Evolutionary conservation across 2,113 vertebrate genomes (phyloP).

Genomic region (Siphamia tubifer): DNA sequence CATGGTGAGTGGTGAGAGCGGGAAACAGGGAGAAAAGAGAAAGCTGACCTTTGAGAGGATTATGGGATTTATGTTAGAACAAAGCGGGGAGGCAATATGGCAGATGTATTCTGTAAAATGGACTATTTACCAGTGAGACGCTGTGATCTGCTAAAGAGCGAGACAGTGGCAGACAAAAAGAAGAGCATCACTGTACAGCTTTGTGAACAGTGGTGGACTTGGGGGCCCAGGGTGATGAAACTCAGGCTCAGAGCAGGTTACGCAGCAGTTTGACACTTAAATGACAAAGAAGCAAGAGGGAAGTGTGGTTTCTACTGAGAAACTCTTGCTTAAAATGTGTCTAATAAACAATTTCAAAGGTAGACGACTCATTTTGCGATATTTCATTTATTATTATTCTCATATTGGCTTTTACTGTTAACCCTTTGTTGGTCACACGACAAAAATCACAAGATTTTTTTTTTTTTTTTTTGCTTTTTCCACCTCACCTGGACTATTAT

Average conservation of each 20-base stretch:
- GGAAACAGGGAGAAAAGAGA: constrained; percentile 23
- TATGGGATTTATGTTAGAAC: constrained; percentile 68
- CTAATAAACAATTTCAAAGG: too few relatives aligned
- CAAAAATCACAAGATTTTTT: too few relatives aligned
- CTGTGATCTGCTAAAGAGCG: constrained; percentile 14
- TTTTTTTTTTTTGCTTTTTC: too few relatives aligned
- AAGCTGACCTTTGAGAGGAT: constrained; percentile 70
- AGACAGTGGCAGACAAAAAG: constrained; percentile 22
- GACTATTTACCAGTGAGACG: constrained; percentile 40
- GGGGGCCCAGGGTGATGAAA: not conserved
- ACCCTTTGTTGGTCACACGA: too few relatives aligned
- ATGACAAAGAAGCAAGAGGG: not conserved
- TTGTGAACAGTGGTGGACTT: not conserved
- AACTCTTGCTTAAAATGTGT: too few relatives aligned
- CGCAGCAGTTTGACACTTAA: not conserved
- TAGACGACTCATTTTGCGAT: too few relatives aligned
- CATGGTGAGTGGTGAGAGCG: constrained; percentile 16
- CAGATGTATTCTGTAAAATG: constrained; percentile 61
- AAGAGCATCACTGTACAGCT: constrained; percentile 11
- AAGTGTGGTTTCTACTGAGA: not conserved
- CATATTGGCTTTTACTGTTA: not conserved
- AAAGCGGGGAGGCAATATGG: constrained; percentile 63
- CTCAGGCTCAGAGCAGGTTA: not conserved
- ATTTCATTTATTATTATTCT: not conserved
- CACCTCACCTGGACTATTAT: too few relatives aligned